Percentiles rank a stretch among this genome's conserved stretches.
Conservation (phyloP, 2,888 invertebrate species). For the Ennomos quercinarius region DNA sequence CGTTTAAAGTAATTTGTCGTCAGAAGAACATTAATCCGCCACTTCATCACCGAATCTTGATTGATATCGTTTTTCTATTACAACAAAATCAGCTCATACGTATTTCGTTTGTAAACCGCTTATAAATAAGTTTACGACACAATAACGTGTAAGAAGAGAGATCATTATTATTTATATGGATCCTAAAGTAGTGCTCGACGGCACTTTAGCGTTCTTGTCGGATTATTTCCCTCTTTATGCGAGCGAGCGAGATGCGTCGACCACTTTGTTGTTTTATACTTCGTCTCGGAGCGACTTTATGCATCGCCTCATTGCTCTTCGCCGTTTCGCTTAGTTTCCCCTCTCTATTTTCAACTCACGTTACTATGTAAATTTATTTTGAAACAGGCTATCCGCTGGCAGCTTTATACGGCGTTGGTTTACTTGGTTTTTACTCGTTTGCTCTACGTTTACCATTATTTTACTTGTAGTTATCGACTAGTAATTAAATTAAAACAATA, state of each 20-base stretch:
- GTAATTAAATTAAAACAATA: too few relatives aligned
- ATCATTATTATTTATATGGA: conserved; percentile 75
- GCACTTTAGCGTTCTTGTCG: conserved; percentile 70
- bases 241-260: conserved; percentile 75
- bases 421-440: conserved; percentile 33
- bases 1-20: conserved; percentile 70
- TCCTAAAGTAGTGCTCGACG: conserved; percentile 69
- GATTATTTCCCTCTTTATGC: conserved; percentile 78
- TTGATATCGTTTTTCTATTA: conserved; percentile 48
- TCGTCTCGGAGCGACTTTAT: conserved; percentile 79
- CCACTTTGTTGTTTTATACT: conserved; percentile 85
- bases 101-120: conserved; percentile 40
- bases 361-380: conserved; percentile 80
- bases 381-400: conserved; percentile 58
- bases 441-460: conserved; percentile 25
- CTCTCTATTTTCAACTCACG: conserved; percentile 80
- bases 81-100: conserved; percentile 35
- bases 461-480: conserved; percentile 12
- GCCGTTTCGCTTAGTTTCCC: conserved; percentile 80
- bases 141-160: conserved; percentile 65
- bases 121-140: conserved; percentile 52
- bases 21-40: conserved; percentile 56
- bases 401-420: conserved; percentile 48
- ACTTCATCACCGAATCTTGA: conserved; percentile 51
- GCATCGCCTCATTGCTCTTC: conserved; percentile 82